Evolutionary conservation across 2,797 vertebrate species (phyloP).

Genomic region (Channa striata): DNA sequence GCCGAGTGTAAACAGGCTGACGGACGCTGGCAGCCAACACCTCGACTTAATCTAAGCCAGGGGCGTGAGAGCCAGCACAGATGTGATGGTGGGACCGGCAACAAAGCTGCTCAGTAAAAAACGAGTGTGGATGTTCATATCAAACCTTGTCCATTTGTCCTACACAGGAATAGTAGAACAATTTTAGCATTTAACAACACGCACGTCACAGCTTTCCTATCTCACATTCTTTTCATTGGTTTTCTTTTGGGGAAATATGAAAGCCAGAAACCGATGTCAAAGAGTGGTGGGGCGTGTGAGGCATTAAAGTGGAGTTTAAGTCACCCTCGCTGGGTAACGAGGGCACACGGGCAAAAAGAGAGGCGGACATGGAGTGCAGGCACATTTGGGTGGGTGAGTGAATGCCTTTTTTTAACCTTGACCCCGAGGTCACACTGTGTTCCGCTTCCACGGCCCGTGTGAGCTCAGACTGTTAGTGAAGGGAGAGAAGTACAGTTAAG

Average conservation of each 20-base stretch:
- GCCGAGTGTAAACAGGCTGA: background rate
- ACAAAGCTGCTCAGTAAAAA: background rate
- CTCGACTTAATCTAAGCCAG: background rate
- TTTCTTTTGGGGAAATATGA: background rate
- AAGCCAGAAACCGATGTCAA: background rate
- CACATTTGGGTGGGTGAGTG: background rate
- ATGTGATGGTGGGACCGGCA: background rate
- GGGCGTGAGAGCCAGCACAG: background rate
- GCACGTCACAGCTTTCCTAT: no score
- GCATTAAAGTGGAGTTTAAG: background rate
- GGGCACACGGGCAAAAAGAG: slow-evolving; percentile 3
- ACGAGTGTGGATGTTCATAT: background rate
- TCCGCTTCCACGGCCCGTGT: no score
- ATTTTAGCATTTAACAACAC: no score
- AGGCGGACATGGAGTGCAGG: no score
- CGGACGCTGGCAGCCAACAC: background rate
- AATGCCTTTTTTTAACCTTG: slow-evolving; percentile 25
- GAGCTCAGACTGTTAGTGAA: no score
- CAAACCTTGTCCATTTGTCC: no score
- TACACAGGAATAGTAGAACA: no score
- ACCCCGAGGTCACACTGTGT: background rate
- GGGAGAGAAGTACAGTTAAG: no score
- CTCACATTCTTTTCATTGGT: background rate
- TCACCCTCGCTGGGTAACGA: background rate
- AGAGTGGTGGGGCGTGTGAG: background rate